Evolutionary conservation across 1,140 invertebrate species (phyloP).

Genomic region (Tetramorium parvispinum): DNA sequence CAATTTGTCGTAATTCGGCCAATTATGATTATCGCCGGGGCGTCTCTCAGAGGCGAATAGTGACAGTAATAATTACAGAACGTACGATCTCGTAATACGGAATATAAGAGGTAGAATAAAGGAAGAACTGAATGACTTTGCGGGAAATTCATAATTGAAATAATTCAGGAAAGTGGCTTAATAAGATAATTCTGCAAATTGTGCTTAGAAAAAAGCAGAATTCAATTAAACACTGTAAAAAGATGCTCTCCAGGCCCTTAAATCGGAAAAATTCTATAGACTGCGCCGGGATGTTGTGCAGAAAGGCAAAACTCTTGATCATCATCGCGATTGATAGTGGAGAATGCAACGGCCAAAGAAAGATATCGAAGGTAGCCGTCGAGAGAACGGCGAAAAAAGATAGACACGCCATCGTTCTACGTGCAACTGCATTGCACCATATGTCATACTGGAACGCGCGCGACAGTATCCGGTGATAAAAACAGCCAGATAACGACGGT

Average conservation of each 20-base stretch:
- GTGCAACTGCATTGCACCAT: slow-evolving; percentile 55
- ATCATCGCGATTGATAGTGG: slow-evolving; percentile 38
- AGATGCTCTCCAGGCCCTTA: neutral
- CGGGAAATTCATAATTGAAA: neutral
- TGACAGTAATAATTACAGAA: slow-evolving; percentile 16
- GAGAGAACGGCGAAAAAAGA: slow-evolving; percentile 34
- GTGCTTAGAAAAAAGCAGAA: neutral
- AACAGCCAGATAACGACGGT: slow-evolving; percentile 51
- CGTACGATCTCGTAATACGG: neutral
- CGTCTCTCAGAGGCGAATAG: neutral
- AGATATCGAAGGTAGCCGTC: slow-evolving; percentile 47
- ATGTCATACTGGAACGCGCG: slow-evolving; percentile 51
- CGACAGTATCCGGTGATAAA: slow-evolving; percentile 54
- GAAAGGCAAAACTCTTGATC: slow-evolving; percentile 30
- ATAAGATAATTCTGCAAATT: neutral
- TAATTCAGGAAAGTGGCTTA: neutral
- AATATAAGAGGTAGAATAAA: neutral
- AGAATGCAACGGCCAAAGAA: neutral
- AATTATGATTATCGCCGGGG: slow-evolving; percentile 19
- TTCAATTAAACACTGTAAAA: neutral
- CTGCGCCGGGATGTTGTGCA: too few relatives aligned
- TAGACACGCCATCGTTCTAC: slow-evolving; percentile 46
- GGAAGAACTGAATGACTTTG: neutral
- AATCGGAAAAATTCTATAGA: neutral
- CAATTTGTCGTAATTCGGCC: slow-evolving; percentile 22